A percentile compares a stretch with the other conserved stretches of the same genome.
phyloP scores from a whole-genome alignment of 2,797 vertebrate genomes.

The Premnoplex brunnescens region DNA sequence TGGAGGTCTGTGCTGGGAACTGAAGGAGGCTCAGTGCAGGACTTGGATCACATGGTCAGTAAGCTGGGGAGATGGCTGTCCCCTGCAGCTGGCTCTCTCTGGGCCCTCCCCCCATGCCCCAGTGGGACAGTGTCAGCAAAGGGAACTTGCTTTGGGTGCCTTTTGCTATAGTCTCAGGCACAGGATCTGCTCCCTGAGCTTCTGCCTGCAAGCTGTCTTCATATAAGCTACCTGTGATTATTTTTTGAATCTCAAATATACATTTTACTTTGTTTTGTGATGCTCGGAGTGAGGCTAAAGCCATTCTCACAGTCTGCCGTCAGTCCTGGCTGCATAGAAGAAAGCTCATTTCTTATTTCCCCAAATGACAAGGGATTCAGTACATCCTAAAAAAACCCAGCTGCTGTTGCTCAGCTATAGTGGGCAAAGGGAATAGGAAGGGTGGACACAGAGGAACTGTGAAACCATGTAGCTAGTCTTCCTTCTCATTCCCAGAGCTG shows the following conservation, averaged over 20 bases:
- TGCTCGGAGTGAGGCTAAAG: background rate
- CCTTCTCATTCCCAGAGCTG: background rate
- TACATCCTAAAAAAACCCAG: accelerated
- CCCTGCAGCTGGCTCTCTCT: background rate
- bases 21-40: background rate
- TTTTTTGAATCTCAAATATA: background rate
- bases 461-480: background rate
- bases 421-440: background rate
- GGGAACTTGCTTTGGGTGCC: accelerated
- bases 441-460: background rate
- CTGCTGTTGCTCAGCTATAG: background rate
- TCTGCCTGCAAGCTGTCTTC: background rate
- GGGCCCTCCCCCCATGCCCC: background rate
- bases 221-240: background rate
- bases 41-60: accelerated
- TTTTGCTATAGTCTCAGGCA: background rate
- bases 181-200: background rate
- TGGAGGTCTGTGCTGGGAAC: background rate
- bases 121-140: background rate
- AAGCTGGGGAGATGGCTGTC: background rate
- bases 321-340: background rate
- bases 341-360: background rate
- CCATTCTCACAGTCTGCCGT: background rate
- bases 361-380: background rate
- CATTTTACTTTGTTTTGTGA: background rate